phyloP scores from a whole-genome alignment of 2,888 invertebrate species.

The Dorcus hopei region DNA sequence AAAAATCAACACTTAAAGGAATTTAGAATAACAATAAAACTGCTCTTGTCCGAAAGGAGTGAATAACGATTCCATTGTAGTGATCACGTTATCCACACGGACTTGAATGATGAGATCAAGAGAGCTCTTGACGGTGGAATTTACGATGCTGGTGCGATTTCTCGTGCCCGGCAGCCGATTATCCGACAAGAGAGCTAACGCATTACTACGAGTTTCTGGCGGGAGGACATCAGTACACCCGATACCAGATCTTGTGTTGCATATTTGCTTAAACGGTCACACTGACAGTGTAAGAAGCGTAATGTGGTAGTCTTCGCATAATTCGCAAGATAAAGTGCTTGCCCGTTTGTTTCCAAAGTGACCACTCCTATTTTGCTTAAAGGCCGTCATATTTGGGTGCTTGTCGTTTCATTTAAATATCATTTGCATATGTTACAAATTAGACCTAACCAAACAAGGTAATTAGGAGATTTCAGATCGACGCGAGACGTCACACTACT shows the following conservation, averaged over 20 bases:
- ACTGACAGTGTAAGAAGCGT: conserved; percentile 40
- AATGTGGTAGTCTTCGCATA: conserved; percentile 48
- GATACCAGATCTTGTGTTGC: conserved; percentile 47
- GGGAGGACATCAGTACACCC: conserved; percentile 46
- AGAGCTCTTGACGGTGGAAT: conserved; percentile 19
- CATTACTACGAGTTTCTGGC: conserved; percentile 42
- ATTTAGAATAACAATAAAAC: conserved; percentile 18
- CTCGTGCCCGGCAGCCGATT: conserved; percentile 42
- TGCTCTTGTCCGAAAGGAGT: conserved; percentile 5
- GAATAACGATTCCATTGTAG: conserved; percentile 11
- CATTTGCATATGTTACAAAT: too few species aligned
- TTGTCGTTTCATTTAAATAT: too few species aligned
- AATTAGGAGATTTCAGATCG: too few species aligned
- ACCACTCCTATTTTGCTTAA: too few species aligned
- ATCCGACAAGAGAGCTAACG: conserved; percentile 44
- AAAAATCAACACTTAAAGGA: background rate
- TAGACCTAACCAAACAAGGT: too few species aligned
- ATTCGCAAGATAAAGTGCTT: conserved; percentile 29
- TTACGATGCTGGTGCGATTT: conserved; percentile 34
- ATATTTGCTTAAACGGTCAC: conserved; percentile 48
- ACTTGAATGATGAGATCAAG: conserved; percentile 5
- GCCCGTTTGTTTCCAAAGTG: background rate
- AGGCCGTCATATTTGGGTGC: too few species aligned
- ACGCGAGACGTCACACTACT: too few species aligned
- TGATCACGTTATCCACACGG: conserved; percentile 4